These are phyloP conservation scores for Microctenopoma lineatum DNA, from an alignment of 2,797 vertebrate species.

Conservation along the genomic window DNA sequence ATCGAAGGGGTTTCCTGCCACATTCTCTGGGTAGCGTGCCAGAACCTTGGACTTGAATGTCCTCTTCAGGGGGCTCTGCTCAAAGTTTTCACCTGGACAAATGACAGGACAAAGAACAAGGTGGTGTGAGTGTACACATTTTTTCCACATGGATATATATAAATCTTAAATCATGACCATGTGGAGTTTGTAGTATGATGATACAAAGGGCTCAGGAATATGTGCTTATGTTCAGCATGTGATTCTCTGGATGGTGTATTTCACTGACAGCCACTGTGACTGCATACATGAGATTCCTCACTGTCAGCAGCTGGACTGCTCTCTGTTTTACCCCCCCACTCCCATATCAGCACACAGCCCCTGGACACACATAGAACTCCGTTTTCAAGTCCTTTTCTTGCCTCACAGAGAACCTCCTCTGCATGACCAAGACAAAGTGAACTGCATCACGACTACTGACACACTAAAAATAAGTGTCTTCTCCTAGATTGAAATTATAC, in stretches of 20 bases:
- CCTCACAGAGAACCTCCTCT: no score
- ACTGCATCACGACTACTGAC: no score
- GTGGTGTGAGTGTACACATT: background rate
- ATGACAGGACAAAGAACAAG: background rate
- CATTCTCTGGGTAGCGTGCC: slow-evolving; percentile 92
- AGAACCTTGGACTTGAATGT: slow-evolving; percentile 96
- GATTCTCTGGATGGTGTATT: background rate
- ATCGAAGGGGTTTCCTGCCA: slow-evolving; percentile 95
- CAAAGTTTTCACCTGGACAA: slow-evolving; percentile 90
- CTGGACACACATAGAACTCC: background rate
- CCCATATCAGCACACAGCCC: background rate
- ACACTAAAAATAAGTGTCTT: no score
- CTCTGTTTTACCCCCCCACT: background rate
- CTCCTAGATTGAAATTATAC: no score
- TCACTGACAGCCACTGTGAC: slow-evolving; percentile 4
- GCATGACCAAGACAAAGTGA: no score
- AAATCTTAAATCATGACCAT: background rate
- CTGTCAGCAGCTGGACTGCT: slow-evolving; percentile 36
- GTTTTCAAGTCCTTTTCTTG: no score
- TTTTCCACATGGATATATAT: background rate
- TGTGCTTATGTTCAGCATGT: background rate
- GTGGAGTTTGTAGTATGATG: background rate
- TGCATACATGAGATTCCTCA: slow-evolving; percentile 39
- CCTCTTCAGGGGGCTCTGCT: slow-evolving; percentile 93
- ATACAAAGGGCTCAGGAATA: background rate